These are phyloP conservation scores for Coccyzus lansbergi DNA, from an alignment of 2,797 vertebrate genomes.

Conservation along the genomic window DNA sequence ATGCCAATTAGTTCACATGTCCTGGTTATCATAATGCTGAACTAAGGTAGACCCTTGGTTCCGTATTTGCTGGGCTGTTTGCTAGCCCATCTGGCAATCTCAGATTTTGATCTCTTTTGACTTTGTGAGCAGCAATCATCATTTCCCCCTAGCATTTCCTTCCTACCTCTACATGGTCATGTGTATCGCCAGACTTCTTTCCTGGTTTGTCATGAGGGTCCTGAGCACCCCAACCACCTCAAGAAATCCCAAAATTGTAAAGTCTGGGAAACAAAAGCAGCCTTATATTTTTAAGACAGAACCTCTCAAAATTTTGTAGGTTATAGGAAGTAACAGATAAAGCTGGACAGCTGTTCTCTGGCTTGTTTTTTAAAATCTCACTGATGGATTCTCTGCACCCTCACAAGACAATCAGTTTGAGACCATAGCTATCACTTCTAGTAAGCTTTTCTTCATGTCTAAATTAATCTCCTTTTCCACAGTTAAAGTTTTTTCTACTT, in stretches of 20 bases:
- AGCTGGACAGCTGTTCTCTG: background rate
- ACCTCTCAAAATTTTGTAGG: background rate
- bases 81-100: background rate
- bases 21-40: background rate
- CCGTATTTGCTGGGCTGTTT: background rate
- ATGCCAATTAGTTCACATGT: background rate
- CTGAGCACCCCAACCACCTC: background rate
- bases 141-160: background rate
- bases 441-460: background rate
- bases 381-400: background rate
- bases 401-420: background rate
- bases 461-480: background rate
- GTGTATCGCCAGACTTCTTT: background rate
- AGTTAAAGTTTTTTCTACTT: background rate
- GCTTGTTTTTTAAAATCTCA: background rate
- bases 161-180: background rate
- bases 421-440: background rate
- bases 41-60: background rate
- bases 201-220: accelerated
- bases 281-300: background rate
- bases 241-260: background rate
- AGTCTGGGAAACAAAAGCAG: background rate
- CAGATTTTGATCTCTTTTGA: background rate
- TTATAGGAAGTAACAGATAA: background rate
- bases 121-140: background rate